Conservation (phyloP, 2,113 vertebrate genomes). For the Fregata magnificens region DNA sequence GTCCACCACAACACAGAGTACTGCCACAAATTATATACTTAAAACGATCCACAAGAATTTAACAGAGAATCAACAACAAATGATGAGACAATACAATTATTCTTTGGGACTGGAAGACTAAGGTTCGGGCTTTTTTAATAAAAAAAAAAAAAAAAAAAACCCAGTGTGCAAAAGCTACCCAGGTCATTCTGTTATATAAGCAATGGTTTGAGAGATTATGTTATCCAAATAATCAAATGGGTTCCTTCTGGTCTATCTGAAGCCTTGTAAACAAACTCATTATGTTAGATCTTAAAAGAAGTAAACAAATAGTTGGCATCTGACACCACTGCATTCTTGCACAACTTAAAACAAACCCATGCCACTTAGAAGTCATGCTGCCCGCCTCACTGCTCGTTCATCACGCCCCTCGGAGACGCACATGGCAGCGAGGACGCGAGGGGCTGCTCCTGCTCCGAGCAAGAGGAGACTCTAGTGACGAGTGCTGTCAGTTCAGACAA, state of each 20-base stretch:
- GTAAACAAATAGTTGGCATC: slow-evolving; percentile 47
- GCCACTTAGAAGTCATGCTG: background rate
- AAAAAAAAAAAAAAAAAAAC: rapidly evolving
- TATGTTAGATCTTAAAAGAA: background rate
- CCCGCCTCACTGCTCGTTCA: rapidly evolving
- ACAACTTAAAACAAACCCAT: background rate
- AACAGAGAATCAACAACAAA: background rate
- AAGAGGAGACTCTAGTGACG: background rate
- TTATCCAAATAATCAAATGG: background rate
- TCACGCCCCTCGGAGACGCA: rapidly evolving
- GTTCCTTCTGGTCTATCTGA: background rate
- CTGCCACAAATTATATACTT: background rate
- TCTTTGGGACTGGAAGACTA: background rate
- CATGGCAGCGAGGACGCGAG: rapidly evolving
- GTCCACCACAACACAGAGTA: background rate
- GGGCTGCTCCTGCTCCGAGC: background rate
- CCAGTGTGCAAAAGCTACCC: background rate
- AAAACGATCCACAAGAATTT: background rate
- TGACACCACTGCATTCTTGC: background rate
- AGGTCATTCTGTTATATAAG: background rate
- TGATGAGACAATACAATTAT: background rate
- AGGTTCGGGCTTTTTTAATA: background rate
- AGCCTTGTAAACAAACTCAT: slow-evolving; percentile 30
- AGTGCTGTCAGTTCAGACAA: rapidly evolving
- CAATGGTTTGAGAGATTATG: background rate